A percentile compares a stretch with the other conserved stretches of the same genome.
phyloP scores from a whole-genome alignment of 2,888 invertebrate species.

The Rhaphigaster nebulosa region DNA sequence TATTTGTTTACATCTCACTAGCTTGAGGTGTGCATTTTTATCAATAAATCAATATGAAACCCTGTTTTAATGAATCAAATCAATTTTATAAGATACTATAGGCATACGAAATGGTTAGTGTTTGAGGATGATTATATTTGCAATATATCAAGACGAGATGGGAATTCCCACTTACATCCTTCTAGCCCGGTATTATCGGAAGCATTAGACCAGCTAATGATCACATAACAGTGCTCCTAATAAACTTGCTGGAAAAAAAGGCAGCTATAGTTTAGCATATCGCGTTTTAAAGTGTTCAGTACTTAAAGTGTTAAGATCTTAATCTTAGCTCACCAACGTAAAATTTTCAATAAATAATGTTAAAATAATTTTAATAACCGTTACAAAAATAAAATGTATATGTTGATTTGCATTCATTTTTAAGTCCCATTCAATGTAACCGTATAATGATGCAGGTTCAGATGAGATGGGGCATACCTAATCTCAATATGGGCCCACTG shows the following conservation, averaged over 20 bases:
- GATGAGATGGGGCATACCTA: too few species aligned
- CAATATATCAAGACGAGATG: background rate
- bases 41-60: background rate
- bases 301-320: background rate
- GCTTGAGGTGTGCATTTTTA: background rate
- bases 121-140: background rate
- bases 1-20: background rate
- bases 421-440: too few species aligned
- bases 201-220: slow-evolving; percentile 7
- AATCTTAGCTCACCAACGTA: background rate
- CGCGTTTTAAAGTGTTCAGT: background rate
- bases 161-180: background rate
- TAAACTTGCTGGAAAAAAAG: background rate
- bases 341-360: too few species aligned
- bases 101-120: too few species aligned
- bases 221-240: background rate
- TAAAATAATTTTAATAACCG: too few species aligned
- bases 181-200: background rate
- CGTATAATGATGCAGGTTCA: too few species aligned
- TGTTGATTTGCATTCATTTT: too few species aligned
- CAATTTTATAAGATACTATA: too few species aligned
- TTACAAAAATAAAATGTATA: too few species aligned
- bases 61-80: too few species aligned
- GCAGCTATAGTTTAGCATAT: background rate
- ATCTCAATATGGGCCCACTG: too few species aligned